Conservation (phyloP, 2,888 invertebrate species). For the Agonum fuliginosum region DNA sequence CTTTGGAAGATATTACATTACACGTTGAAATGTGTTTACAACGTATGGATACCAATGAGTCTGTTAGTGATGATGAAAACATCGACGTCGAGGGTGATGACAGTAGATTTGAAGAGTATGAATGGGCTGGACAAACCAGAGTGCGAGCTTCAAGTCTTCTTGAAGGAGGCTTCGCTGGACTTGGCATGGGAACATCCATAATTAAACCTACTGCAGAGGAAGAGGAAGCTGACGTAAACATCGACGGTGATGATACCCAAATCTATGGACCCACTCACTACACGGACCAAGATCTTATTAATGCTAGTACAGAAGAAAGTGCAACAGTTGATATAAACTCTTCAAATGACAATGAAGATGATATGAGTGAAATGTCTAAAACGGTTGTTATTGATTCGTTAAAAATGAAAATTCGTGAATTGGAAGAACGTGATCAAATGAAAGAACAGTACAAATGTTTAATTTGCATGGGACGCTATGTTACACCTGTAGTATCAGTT, state of each 20-base stretch:
- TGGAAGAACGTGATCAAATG: constrained; percentile 78
- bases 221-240: constrained; percentile 85
- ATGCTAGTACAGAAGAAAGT: constrained; percentile 74
- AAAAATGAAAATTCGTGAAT: constrained; percentile 84
- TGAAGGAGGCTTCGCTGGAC: constrained; percentile 78
- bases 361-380: constrained; percentile 64
- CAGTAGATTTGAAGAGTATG: constrained; percentile 85
- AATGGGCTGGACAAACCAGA: constrained; percentile 93
- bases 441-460: constrained; percentile 86
- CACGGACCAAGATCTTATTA: constrained; percentile 82
- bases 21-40: constrained; percentile 83
- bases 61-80: constrained; percentile 82
- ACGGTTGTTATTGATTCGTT: constrained; percentile 81
- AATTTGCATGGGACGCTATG: constrained; percentile 91
- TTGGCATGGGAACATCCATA: constrained; percentile 72
- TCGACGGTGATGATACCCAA: constrained; percentile 91
- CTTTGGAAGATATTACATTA: constrained; percentile 81
- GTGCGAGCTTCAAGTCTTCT: constrained; percentile 84
- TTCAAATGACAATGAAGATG: constrained; percentile 59
- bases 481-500: constrained; percentile 91
- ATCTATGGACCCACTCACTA: constrained; percentile 93
- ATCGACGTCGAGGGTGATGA: constrained; percentile 85
- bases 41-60: constrained; percentile 71
- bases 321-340: constrained; percentile 65
- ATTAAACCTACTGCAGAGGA: constrained; percentile 71